Base-by-base conservation (phyloP, 2,888 invertebrate species). In the Coleophora deauratella region DNA sequence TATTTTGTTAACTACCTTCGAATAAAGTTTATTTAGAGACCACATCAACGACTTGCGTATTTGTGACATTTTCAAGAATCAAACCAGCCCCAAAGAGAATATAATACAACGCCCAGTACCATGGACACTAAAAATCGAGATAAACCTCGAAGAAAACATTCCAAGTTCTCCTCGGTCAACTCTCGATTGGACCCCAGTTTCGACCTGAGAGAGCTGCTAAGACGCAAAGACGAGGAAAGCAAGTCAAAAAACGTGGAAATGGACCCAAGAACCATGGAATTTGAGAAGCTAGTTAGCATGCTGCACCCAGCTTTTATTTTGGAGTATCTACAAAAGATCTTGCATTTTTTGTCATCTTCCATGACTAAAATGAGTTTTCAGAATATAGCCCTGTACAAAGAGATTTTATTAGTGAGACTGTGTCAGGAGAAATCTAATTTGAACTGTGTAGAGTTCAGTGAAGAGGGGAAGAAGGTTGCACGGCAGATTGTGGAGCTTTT, bases 371-470 rank as follows among this genome's bases (percentile, higher is more conserved):
- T 62, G 4, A 41, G 42, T 34, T 64, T 69, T 27, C 52, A 54
- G 0, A 40, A 43, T 3, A 40, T 55, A 12, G 41, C 57, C 0
- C 40, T 42, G 1, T 27, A 44, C 1, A 42, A 56, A 6, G 54
- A 63, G 31, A 53, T 54, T 1, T 45, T 66, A 30, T 40, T 72
- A 3, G 40, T 54, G 0, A 49, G 48, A 9, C 46, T 72, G 9
- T 53, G 45, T 2, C 35, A 14, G 1, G 51, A 64, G 31, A 38
- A 47, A 0, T 41, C 45, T 0, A 46, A 52, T 28, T 47, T 70
- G 13, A 42, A 41, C 27, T 44, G 45, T 8, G 32, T 35, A 0
- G 33, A 9, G 11, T 52, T 60, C 9, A 43, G 54, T 39, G 33
- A 36, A 0, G 13, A 34, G 2, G 47, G 50, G 14, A 51, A 43